These are phyloP conservation scores for Romanogobio albipinnatus DNA, from an alignment of 2,113 vertebrate species.

Conservation along the genomic window DNA sequence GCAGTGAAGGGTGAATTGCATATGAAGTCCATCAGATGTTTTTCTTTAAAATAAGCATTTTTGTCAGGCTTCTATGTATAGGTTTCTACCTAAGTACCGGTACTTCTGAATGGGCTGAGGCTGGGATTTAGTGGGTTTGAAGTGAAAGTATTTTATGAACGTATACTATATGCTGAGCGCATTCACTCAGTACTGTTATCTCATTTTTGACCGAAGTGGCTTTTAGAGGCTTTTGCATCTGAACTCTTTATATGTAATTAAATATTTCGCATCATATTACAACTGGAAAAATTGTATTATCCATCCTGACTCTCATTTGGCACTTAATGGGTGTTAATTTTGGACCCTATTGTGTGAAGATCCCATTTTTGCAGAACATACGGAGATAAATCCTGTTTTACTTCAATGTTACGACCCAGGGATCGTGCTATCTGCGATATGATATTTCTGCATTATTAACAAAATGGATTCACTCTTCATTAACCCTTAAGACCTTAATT, in stretches of 20 bases:
- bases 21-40: no score
- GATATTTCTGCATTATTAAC: constrained; percentile 77
- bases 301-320: not conserved
- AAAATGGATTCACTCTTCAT: constrained; percentile 75
- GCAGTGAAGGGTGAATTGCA: no score
- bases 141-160: no score
- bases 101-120: no score
- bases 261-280: not conserved
- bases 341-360: not conserved
- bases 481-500: constrained; percentile 79
- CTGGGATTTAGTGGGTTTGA: no score
- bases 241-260: not conserved
- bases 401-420: constrained; percentile 51
- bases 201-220: no score
- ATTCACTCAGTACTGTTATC: no score
- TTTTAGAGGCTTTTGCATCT: no score
- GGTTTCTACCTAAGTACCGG: no score
- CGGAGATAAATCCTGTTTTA: not conserved
- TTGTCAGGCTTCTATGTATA: no score
- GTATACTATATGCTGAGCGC: no score
- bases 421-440: constrained; percentile 69
- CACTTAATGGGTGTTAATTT: not conserved
- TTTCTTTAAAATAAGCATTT: no score
- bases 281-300: not conserved
- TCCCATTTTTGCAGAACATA: constrained; percentile 2